phyloP scores from a whole-genome alignment of 2,797 vertebrate species.

The Poecile montanus region DNA sequence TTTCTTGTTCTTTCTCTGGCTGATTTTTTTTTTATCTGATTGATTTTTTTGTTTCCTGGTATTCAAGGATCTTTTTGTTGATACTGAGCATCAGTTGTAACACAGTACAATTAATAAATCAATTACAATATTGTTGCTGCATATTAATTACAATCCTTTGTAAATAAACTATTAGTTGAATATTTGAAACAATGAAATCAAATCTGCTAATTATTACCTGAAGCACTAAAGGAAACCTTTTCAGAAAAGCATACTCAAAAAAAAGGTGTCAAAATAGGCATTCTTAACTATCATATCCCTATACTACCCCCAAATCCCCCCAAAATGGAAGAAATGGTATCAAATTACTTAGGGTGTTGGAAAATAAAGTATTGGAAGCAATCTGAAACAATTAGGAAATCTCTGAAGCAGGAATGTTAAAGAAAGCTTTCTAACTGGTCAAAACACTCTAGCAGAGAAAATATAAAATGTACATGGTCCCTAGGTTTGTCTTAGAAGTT shows the following conservation, averaged over 20 bases:
- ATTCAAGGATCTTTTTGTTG: neutral
- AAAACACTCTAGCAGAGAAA: neutral
- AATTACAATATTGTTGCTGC: neutral
- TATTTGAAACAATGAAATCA: neutral
- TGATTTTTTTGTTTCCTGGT: neutral
- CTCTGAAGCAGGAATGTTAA: neutral
- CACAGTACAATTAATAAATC: neutral
- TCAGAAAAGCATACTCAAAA: neutral
- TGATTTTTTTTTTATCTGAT: neutral
- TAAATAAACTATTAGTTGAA: neutral
- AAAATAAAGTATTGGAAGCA: neutral
- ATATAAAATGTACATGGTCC: fast-evolving
- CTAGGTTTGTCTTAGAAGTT: neutral
- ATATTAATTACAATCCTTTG: neutral
- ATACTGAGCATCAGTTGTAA: neutral
- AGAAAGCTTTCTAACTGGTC: neutral
- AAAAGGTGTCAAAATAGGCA: neutral
- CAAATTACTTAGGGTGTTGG: neutral
- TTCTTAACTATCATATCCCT: neutral
- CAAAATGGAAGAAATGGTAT: neutral
- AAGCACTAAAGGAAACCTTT: neutral
- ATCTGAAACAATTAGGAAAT: neutral
- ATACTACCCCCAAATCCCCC: neutral
- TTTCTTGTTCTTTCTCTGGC: neutral
- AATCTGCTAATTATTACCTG: neutral